phyloP scores from a whole-genome alignment of 2,888 invertebrate species.

The Oscheius onirici region DNA sequence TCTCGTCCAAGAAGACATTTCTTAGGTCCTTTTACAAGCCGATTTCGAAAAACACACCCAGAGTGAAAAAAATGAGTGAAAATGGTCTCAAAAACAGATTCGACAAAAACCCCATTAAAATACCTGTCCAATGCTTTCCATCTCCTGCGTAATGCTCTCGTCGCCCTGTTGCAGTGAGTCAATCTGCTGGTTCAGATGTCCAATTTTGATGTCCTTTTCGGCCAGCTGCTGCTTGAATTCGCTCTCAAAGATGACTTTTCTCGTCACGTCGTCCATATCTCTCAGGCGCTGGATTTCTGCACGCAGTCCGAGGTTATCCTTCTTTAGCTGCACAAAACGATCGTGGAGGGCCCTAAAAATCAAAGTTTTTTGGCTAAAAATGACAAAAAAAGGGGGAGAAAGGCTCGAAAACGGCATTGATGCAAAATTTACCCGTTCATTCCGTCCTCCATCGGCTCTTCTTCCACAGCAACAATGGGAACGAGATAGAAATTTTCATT shows the following conservation, averaged over 20 bases:
- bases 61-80: too few species aligned
- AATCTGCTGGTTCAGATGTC: neutral
- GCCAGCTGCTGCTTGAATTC: constrained; percentile 21
- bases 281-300: constrained; percentile 74
- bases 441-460: constrained; percentile 5
- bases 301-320: constrained; percentile 86
- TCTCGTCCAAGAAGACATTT: too few species aligned
- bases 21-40: too few species aligned
- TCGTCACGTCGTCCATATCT: constrained; percentile 58
- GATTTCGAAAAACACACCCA: too few species aligned
- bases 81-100: too few species aligned
- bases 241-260: constrained; percentile 79
- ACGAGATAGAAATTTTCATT: neutral
- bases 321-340: neutral
- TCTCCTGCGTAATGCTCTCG: constrained; percentile 80
- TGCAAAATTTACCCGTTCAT: neutral
- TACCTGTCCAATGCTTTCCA: constrained; percentile 96
- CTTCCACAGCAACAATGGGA: constrained; percentile 1
- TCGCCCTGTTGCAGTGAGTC: constrained; percentile 75
- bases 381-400: constrained; percentile 1
- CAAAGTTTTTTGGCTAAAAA: neutral
- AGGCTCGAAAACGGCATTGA: too few species aligned
- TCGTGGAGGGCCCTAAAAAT: constrained; percentile 8
- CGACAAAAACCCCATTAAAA: constrained; percentile 76
- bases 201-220: constrained; percentile 23